Base-by-base conservation (phyloP, 2,888 invertebrate genomes). In the Notocelia uddmanniana region DNA sequence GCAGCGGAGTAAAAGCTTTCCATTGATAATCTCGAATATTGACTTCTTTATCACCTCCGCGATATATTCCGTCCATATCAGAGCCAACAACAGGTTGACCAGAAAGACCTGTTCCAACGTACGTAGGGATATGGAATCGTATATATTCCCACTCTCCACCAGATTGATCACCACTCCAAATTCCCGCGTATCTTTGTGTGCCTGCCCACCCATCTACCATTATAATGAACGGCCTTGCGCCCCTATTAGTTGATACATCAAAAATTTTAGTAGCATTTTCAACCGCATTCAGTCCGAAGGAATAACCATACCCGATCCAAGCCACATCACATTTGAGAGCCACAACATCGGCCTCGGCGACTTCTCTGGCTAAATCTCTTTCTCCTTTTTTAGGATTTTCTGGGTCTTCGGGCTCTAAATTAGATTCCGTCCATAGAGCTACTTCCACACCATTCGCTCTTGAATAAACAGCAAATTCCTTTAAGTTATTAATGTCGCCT, bases 121-220 rank as follows among this genome's bases (percentile, higher is more conserved):
- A 93, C 1, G 93, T 92, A 3, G 93, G 93, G 68, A 93, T 92
- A 76, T 93, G 93, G 74, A 93, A 93, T 34, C 92, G 83, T 75
- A 93, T 93, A 74, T 92, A 92, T 79, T 92, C 93, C 93, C 93
- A 93, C 50, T 89, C 77, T 9, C 93, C 93, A n/a, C 93, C 93
- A 19, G 76, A 78, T 81, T 93, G 93, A 73, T 93, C 93, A 18
- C 93, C 93, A 74, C 85, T 92, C 93, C 93, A 93, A 75, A 93
- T 85, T 0, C 88, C 91, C 1, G 93, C 83, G 75, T 89, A 84
- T 76, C 93, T 86, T 74, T 93, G 93, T 10, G 92, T 91, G 0
- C 92, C 93, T 34, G 92, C 93, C 93, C 93, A 93, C 5, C 93
- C 93, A 67, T 93, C 91, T 0, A 93, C 92, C 85, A 89, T 92